Percentiles rank a stretch among this genome's conserved stretches.
These are phyloP conservation scores for Galaxias olidus DNA, from an alignment of 2,797 vertebrate genomes.

Conservation along the genomic window DNA sequence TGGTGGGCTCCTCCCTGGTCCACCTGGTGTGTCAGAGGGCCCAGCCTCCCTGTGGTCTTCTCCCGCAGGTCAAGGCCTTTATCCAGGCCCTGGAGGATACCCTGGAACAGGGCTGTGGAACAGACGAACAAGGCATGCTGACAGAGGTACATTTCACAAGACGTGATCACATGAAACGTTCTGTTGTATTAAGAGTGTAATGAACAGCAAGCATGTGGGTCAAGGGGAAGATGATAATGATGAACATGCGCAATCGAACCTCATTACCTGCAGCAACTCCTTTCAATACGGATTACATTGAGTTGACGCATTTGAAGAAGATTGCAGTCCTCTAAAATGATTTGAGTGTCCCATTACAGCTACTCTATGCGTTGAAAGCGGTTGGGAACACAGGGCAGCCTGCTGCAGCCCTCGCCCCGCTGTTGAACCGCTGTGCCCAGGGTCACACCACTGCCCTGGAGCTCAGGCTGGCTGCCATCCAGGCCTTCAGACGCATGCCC, in stretches of 20 bases:
- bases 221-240: neutral
- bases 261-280: too few relatives aligned
- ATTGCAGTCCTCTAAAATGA: neutral
- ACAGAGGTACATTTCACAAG: slow-evolving; percentile 52
- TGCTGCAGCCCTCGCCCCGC: slow-evolving; percentile 62
- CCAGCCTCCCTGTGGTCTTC: slow-evolving; percentile 58
- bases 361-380: slow-evolving; percentile 80
- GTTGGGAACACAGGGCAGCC: slow-evolving; percentile 80
- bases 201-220: neutral
- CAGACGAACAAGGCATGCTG: slow-evolving; percentile 32
- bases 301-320: neutral
- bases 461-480: slow-evolving; percentile 77
- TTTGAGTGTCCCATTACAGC: slow-evolving; percentile 54
- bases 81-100: slow-evolving; percentile 68
- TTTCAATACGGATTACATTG: too few relatives aligned
- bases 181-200: neutral
- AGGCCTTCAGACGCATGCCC: slow-evolving; percentile 84
- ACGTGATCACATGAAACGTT: neutral
- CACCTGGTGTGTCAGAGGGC: slow-evolving; percentile 76
- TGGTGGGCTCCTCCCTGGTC: slow-evolving; percentile 78
- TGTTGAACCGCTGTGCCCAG: slow-evolving; percentile 68
- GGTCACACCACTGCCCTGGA: slow-evolving; percentile 48
- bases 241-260: neutral
- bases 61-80: slow-evolving; percentile 74
- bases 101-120: slow-evolving; percentile 65